Conservation (phyloP, 2,888 invertebrate species). For the Drosophila fulvimacula region DNA sequence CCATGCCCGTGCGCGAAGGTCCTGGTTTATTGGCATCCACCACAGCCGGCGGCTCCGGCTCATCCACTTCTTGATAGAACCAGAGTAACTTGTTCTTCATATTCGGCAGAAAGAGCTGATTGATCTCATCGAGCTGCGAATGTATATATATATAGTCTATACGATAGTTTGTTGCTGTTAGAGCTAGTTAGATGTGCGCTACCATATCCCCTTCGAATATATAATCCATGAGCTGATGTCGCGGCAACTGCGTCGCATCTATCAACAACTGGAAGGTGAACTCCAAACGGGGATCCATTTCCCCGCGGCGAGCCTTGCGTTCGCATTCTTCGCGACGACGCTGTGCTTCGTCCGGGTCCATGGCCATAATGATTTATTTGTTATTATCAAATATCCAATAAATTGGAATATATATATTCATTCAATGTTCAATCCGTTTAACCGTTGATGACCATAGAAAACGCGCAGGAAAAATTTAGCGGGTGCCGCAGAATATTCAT, state of each 20-base stretch:
- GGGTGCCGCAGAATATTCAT: slow-evolving; percentile 42
- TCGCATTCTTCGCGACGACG: slow-evolving; percentile 95
- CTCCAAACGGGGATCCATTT: slow-evolving; percentile 96
- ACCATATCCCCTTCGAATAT: slow-evolving; percentile 96
- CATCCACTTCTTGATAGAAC: slow-evolving; percentile 95
- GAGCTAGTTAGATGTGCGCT: slow-evolving; percentile 44
- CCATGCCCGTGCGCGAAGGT: slow-evolving; percentile 86
- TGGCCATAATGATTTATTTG: slow-evolving; percentile 38
- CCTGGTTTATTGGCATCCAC: slow-evolving; percentile 85
- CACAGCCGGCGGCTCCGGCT: slow-evolving; percentile 86
- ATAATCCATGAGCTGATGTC: slow-evolving; percentile 95
- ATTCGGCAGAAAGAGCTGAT: slow-evolving; percentile 93
- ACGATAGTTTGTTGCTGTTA: too few relatives aligned
- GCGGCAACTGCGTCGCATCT: slow-evolving; percentile 91
- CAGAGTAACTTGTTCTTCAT: slow-evolving; percentile 94
- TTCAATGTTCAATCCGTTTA: slow-evolving; percentile 28
- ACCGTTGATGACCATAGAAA: slow-evolving; percentile 60
- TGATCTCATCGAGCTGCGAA: slow-evolving; percentile 93
- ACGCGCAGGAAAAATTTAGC: slow-evolving; percentile 35
- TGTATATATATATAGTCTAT: not conserved
- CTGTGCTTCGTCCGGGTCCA: slow-evolving; percentile 86
- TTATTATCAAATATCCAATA: slow-evolving; percentile 33
- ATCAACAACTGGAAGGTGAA: slow-evolving; percentile 95
- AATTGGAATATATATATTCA: slow-evolving; percentile 27
- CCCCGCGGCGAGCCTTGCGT: slow-evolving; percentile 94